phyloP scores from a whole-genome alignment of 2,797 vertebrate species.

The Hoplostethus atlanticus region DNA sequence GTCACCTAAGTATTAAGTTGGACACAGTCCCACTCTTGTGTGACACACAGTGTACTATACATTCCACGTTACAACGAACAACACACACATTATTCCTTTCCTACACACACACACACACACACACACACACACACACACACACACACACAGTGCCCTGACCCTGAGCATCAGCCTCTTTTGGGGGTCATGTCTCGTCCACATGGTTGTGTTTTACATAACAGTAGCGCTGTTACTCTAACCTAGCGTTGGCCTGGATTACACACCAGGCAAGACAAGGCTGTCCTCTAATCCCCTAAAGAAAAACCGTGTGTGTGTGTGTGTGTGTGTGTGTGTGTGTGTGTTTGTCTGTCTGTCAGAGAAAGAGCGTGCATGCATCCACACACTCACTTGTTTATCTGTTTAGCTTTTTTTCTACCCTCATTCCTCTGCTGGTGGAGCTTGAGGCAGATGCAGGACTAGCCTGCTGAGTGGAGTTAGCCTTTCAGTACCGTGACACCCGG shows the following conservation, averaged over 20 bases:
- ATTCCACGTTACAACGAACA: background rate
- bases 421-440: background rate
- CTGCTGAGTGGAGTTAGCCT: constrained; percentile 7
- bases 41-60: background rate
- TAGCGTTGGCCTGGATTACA: constrained; percentile 44
- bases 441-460: constrained; percentile 22
- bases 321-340: constrained; percentile 2
- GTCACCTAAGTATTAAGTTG: background rate
- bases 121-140: constrained; percentile 15
- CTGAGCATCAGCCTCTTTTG: constrained; percentile 48
- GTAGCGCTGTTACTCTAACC: constrained; percentile 52
- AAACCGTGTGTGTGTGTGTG: background rate
- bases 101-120: constrained; percentile 19
- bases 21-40: background rate
- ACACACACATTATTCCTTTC: background rate
- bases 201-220: constrained; percentile 72
- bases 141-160: background rate
- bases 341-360: too few species aligned
- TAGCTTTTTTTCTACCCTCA: constrained; percentile 29
- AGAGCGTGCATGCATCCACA: too few species aligned
- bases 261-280: constrained; percentile 6
- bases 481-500: constrained; percentile 25
- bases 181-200: constrained; percentile 62
- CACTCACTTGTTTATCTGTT: constrained; percentile 40
- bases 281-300: background rate